Evolutionary conservation across 1,140 invertebrate species (phyloP), one percentile per base, ranked within the genome.

Genomic region (Thalassaphorura encarpata): DNA sequence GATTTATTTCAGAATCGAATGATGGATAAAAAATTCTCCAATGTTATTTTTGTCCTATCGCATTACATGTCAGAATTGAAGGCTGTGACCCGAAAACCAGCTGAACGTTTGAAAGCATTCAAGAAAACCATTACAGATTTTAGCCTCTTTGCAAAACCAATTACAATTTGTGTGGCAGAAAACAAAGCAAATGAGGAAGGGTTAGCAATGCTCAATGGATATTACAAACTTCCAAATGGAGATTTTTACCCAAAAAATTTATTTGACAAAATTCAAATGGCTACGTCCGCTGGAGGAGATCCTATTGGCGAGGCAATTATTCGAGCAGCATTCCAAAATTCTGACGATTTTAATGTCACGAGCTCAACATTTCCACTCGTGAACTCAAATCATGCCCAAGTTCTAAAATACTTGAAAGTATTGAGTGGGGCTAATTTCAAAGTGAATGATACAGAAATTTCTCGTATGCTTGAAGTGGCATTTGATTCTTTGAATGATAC

Each of bases 181-280:
- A 53, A 53, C 16, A 53, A 58, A 29, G 42, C 56, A 23, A 33
- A 19, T 4, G 43, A 48, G n/a, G 27, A 53, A 4, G 39, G 49
- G 8, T 23, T 53, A 13, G 33, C 3, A 1, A 47, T 54, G n/a
- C 15, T 47, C 15, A 53, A 58, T 26, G 43, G 42, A 23, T 58
- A 39, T 13, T 58, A 47, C 43, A 33, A 40, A 47, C 31, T 58
- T 11, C 56, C 56, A 16, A 58, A 58, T 29, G 49, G 49, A 28
- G 56, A 58, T 24, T 53, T 43, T n/a, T 58, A 52, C 18, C 56
- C 56, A 2, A 19, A 39, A 47, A 58, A 58, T 49, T 19, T 58
- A 8, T 53, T 48, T n/a, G 45, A 53, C 5, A 58, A 53, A 42
- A 46, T 58, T 18, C 19, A 58, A 42, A 15, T 41, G 8, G 31